phyloP scores from a whole-genome alignment of 2,888 invertebrate genomes.

The Rotaria sp. region DNA sequence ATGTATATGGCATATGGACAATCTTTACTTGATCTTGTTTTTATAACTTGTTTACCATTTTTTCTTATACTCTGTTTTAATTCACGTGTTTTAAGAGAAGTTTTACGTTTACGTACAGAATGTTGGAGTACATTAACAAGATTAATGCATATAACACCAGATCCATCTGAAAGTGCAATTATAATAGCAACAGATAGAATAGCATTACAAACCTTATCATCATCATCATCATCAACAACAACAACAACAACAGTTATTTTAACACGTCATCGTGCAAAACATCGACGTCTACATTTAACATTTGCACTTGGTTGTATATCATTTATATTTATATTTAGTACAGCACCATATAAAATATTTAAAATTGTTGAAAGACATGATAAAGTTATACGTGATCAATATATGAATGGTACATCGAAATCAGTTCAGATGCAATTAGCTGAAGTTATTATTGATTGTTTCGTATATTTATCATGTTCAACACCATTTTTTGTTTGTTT shows the following conservation, averaged over 20 bases:
- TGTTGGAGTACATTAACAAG: neutral
- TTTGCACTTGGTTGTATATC: conserved; percentile 2
- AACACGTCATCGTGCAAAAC: neutral
- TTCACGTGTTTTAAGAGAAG: conserved; percentile 12
- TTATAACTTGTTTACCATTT: conserved; percentile 16
- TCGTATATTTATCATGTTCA: conserved; percentile 3
- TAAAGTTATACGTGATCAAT: neutral
- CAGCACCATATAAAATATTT: conserved; percentile 22
- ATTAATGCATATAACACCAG: neutral
- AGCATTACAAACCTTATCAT: too few relatives aligned
- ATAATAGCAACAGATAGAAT: neutral
- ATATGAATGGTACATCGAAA: neutral
- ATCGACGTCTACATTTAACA: conserved; percentile 4
- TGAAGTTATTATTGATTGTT: conserved; percentile 19
- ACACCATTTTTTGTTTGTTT: conserved; percentile 28
- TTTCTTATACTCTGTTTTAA: conserved; percentile 20
- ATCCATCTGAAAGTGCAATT: neutral
- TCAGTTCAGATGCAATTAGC: neutral
- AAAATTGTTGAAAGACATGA: conserved; percentile 25
- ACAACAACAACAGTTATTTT: neutral
- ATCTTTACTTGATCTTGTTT: neutral
- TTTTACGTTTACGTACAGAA: neutral
- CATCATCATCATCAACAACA: neutral
- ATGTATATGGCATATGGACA: conserved; percentile 27
- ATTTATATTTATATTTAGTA: conserved; percentile 19